A percentile compares a stretch with the other conserved stretches of the same genome.
Conservation (phyloP, 2,113 vertebrate genomes). For the Lamprotornis superbus region DNA sequence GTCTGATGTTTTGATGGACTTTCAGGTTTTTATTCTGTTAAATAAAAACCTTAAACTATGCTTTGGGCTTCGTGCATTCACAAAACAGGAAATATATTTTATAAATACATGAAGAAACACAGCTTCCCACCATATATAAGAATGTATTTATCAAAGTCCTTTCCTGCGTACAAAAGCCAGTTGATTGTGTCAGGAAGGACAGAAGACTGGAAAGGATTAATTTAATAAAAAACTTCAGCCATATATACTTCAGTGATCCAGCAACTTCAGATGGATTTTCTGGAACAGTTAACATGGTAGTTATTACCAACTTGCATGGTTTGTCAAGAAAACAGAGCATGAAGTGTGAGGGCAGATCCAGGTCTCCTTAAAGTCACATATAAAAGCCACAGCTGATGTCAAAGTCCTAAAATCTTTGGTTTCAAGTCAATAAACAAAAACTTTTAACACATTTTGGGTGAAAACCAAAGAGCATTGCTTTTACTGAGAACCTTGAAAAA, state of each 20-base stretch:
- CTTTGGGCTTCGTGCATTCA: not conserved
- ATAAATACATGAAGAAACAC: not conserved
- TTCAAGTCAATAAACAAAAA: not conserved
- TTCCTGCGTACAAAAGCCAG: not conserved
- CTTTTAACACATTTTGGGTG: not conserved
- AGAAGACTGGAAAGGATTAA: not conserved
- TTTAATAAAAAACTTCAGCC: not conserved
- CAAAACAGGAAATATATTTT: not conserved
- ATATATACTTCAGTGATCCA: constrained; percentile 12
- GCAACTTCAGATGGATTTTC: constrained; percentile 37
- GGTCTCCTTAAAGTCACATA: not conserved
- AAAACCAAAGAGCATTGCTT: not conserved
- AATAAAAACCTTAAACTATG: not conserved
- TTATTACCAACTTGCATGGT: constrained; percentile 24
- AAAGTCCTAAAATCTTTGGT: constrained; percentile 19
- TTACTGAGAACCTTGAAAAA: not conserved
- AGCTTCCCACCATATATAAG: not conserved
- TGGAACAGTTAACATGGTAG: constrained; percentile 42
- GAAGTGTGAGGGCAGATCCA: not conserved
- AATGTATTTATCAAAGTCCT: not conserved
- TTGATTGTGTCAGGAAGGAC: not conserved
- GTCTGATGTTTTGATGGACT: not conserved
- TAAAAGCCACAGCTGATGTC: not conserved
- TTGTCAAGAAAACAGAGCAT: constrained; percentile 21
- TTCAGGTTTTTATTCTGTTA: not conserved